These are phyloP conservation scores for Psilopogon haemacephalus DNA, from an alignment of 2,113 vertebrate genomes.

Conservation along the genomic window DNA sequence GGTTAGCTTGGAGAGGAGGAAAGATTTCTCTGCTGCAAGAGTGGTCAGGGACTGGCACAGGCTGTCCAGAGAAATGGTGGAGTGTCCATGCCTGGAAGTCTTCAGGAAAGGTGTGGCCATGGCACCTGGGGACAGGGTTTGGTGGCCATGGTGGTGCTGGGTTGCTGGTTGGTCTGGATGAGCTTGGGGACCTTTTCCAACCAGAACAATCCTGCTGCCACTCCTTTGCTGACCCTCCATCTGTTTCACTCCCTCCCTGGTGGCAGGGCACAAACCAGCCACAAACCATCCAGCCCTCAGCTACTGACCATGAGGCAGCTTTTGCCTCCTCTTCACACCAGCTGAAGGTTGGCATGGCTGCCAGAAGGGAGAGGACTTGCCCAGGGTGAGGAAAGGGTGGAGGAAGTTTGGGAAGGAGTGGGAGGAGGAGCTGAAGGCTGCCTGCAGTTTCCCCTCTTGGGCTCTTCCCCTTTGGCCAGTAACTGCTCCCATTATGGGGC, in stretches of 20 bases:
- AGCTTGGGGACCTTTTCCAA: too few species aligned
- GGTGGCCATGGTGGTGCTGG: too few species aligned
- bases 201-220: background rate
- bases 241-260: background rate
- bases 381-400: background rate
- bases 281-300: background rate
- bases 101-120: too few species aligned
- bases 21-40: too few species aligned
- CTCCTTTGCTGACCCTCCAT: background rate
- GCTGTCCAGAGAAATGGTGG: too few species aligned
- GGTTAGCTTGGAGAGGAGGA: too few species aligned
- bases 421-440: background rate
- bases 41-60: too few species aligned
- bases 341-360: background rate
- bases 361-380: background rate
- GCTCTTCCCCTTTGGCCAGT: background rate
- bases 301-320: fast-evolving
- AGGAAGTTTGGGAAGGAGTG: background rate
- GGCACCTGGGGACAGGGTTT: too few species aligned
- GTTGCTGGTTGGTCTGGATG: too few species aligned
- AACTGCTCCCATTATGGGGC: background rate
- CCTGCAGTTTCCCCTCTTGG: background rate
- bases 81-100: too few species aligned
- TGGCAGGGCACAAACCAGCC: background rate
- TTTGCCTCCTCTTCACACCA: background rate